These are phyloP conservation scores for Euplexia lucipara DNA, from an alignment of 2,888 invertebrate species.

Conservation along the genomic window DNA sequence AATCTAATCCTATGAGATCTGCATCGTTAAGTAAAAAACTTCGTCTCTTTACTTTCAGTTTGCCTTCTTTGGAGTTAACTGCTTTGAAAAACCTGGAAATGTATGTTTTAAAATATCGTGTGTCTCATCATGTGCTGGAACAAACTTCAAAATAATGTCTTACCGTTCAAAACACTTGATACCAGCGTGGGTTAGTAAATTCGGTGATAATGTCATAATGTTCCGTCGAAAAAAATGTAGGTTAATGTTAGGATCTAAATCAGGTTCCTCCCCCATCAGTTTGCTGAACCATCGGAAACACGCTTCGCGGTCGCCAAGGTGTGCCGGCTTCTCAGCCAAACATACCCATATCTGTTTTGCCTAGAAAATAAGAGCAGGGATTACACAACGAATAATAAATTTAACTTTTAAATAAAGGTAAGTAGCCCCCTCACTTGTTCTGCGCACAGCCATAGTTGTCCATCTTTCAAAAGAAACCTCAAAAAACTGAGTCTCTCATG, in stretches of 20 bases:
- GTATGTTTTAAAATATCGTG: not conserved
- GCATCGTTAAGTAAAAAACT: conserved; percentile 97
- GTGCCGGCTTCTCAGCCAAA: conserved; percentile 98
- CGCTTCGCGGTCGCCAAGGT: conserved; percentile 97
- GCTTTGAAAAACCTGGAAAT: conserved; percentile 96
- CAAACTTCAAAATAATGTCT: not conserved
- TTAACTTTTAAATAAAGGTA: conserved; percentile 31
- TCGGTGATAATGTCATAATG: conserved; percentile 97
- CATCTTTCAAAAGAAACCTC: conserved; percentile 97
- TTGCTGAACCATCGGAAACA: conserved; percentile 99
- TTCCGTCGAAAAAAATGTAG: conserved; percentile 99
- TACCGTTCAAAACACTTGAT: conserved; percentile 96
- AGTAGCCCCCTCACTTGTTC: conserved; percentile 92
- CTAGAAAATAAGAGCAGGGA: conserved; percentile 72
- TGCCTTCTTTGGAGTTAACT: conserved; percentile 98
- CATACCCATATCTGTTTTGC: conserved; percentile 99
- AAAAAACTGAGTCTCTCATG: conserved; percentile 98
- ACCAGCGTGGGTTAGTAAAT: conserved; percentile 97
- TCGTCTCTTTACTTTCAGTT: conserved; percentile 96
- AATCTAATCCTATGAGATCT: conserved; percentile 98
- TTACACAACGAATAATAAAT: conserved; percentile 50
- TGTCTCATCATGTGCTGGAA: not conserved
- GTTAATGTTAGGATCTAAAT: conserved; percentile 98
- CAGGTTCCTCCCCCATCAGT: conserved; percentile 98
- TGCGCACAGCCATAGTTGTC: conserved; percentile 98